These are phyloP conservation scores for Pelusios castaneus DNA, from an alignment of 2,113 vertebrate genomes.

Conservation along the genomic window DNA sequence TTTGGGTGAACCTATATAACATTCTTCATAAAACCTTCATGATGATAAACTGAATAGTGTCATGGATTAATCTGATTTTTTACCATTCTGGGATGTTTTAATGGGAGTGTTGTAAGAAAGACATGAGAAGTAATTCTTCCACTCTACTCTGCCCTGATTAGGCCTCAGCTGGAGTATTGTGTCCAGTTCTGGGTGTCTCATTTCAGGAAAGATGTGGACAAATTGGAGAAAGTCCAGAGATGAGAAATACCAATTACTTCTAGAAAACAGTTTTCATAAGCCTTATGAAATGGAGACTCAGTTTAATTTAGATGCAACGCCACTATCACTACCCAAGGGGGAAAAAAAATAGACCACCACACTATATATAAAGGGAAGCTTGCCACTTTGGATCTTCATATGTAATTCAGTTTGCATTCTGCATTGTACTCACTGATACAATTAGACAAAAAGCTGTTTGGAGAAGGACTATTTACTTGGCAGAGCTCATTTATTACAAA, in stretches of 20 bases:
- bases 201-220: no score
- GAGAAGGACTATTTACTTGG: background rate
- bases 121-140: no score
- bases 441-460: background rate
- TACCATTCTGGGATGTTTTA: no score
- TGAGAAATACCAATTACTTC: background rate
- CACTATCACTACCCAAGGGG: background rate
- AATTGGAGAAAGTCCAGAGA: no score
- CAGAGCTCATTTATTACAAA: background rate
- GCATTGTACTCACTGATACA: background rate
- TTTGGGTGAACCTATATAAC: background rate
- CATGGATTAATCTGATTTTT: no score
- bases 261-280: background rate
- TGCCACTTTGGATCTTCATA: background rate
- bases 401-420: background rate
- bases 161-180: no score
- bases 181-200: no score
- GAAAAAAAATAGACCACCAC: background rate
- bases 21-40: no score
- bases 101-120: no score
- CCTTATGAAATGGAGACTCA: background rate
- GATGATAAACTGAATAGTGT: no score
- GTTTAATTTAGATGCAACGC: background rate
- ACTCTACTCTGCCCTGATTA: no score
- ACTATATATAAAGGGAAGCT: background rate